Percentiles rank a stretch among this genome's conserved stretches.
Conservation (phyloP, 2,113 vertebrate species). For the Heloderma charlesbogerti region DNA sequence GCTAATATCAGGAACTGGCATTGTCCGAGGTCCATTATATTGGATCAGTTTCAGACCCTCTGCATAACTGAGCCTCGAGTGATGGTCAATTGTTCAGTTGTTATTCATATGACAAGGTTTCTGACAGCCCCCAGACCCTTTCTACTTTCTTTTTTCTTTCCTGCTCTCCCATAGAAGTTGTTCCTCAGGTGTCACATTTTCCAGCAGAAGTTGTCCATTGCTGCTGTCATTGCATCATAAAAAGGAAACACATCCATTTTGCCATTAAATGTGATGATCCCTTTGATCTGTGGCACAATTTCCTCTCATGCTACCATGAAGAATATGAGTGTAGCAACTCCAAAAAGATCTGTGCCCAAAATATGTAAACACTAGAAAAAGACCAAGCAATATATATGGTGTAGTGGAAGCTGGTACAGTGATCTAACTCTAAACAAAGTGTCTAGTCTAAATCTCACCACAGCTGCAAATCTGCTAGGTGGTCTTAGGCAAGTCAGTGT, state of each 20-base stretch:
- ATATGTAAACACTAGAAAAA: not conserved
- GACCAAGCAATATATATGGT: not conserved
- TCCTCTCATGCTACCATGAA: not conserved
- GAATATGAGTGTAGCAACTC: not conserved
- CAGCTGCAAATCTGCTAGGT: no score
- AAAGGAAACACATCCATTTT: not conserved
- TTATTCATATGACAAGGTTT: conserved; percentile 44
- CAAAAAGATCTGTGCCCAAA: not conserved
- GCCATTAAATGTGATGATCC: not conserved
- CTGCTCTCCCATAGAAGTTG: conserved; percentile 20
- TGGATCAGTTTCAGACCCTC: not conserved
- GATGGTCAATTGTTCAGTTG: not conserved
- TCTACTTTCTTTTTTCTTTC: conserved; percentile 46
- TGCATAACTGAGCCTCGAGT: conserved; percentile 14
- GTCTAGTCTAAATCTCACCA: not conserved
- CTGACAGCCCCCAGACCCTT: conserved; percentile 15
- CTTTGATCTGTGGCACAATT: not conserved
- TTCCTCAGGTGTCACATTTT: conserved; percentile 45
- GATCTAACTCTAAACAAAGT: not conserved
- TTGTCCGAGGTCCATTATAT: no score
- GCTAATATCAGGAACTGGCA: no score
- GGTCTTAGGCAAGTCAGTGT: no score
- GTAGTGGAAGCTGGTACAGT: not conserved
- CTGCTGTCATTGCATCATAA: conserved; percentile 3
- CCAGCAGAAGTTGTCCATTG: conserved; percentile 18